phyloP scores from a whole-genome alignment of 2,113 vertebrate species.

The Leucosticte australis region DNA sequence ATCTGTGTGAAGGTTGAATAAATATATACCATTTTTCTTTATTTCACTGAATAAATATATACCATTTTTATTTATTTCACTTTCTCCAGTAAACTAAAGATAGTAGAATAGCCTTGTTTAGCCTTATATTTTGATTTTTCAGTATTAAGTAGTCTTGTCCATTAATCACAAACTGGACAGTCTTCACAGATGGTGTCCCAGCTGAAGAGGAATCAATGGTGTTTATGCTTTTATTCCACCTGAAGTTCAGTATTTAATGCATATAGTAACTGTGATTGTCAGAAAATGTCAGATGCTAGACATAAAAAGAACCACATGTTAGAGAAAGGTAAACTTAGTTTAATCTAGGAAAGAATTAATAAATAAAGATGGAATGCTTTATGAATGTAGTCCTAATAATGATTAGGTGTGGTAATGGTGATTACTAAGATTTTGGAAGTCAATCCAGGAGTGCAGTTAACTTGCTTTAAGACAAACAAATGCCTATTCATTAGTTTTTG shows the following conservation, averaged over 20 bases:
- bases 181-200: not conserved
- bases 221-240: not conserved
- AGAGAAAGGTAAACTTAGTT: not conserved
- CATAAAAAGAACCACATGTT: not conserved
- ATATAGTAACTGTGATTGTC: not conserved
- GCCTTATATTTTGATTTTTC: not conserved
- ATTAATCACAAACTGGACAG: not conserved
- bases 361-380: not conserved
- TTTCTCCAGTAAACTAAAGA: not conserved
- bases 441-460: not conserved
- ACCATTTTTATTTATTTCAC: not conserved
- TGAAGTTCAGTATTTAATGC: not conserved
- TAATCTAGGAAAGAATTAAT: not conserved
- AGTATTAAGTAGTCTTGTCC: not conserved
- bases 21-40: not conserved
- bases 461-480: not conserved
- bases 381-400: not conserved
- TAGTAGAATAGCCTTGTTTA: not conserved
- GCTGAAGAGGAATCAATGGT: not conserved
- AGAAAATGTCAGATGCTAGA: not conserved
- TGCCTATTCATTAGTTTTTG: not conserved
- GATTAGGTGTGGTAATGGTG: not conserved
- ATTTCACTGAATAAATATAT: not conserved
- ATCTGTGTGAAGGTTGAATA: not conserved
- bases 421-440: not conserved